Percentiles rank a stretch among this genome's conserved stretches.
These are phyloP conservation scores for Notechis scutatus DNA, from an alignment of 2,113 vertebrate genomes.

Conservation along the genomic window DNA sequence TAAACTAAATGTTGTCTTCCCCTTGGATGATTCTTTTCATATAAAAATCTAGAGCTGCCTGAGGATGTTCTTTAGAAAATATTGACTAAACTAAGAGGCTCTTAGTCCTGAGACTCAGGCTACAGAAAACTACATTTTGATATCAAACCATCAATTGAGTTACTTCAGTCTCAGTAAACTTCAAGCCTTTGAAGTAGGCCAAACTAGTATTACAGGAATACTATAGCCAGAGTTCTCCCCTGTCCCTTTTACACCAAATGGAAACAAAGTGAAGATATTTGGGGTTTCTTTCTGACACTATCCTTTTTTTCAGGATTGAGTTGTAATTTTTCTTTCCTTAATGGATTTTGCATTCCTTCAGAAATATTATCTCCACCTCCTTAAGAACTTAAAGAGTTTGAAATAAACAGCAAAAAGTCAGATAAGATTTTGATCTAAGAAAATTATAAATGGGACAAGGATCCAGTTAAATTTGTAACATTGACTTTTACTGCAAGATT, in stretches of 20 bases:
- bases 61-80: background rate
- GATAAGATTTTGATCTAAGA: background rate
- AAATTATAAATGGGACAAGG: background rate
- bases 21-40: background rate
- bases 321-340: background rate
- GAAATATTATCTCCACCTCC: background rate
- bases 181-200: background rate
- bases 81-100: background rate
- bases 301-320: background rate
- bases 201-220: background rate
- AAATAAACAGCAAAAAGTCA: background rate
- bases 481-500: background rate
- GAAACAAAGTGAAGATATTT: background rate
- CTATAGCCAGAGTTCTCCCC: background rate
- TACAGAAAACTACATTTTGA: background rate
- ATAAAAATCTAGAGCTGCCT: background rate
- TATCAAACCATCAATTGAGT: background rate
- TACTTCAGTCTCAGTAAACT: background rate
- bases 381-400: background rate
- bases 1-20: background rate
- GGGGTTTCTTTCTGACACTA: background rate
- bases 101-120: background rate
- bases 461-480: background rate
- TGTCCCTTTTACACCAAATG: background rate
- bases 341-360: background rate